Base-by-base conservation (phyloP, 2,888 invertebrate species). In the Chymomyza amoena region DNA sequence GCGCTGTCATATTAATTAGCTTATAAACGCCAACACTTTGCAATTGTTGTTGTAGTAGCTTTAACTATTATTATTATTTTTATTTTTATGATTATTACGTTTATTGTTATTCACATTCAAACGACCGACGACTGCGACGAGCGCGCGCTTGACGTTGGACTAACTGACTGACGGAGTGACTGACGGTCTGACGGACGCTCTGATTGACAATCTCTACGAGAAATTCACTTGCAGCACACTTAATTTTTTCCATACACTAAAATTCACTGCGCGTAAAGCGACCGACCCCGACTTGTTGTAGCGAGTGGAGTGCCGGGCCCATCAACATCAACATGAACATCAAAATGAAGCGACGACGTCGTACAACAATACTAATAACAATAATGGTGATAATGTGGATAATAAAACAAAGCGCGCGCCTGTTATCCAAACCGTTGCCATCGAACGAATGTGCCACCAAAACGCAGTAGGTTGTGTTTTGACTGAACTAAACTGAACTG, bases 381-480 rank as follows among this genome's bases (percentile, higher is more conserved):
- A 90, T 89, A 89, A 90, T 88, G 86, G 84, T 89, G 90, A 90
- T 90, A 89, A 90, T 90, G 83, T 88, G 79, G 89, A 89, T 89
- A 90, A 91, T 91, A 91, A 91, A 91, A 91, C 88, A 91, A 90
- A 90, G 90, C 91, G 91, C 91, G 91, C 92, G 91, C 91, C 92
- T 92, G 90, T 89, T 84, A 90, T 90, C 91, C 90, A 90, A 91
- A 90, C 92, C 91, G 92, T 90, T 91, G 92, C 90, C 90, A 90
- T 91, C 90, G 90, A 91, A 91, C 91, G 92, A 92, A 92, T 92
- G 92, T 89, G 90, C 90, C 90, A 90, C 89, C 88, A 90, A 90
- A 90, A 90, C 90, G 90, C 90, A 89, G 90, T 91, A 88, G 90
- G 90, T 90, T 90, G 90, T 91, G 90, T 91, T 91, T 90, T 91